Percentiles rank a stretch among this genome's conserved stretches.
These are phyloP conservation scores for Leistus spinibarbis DNA, from an alignment of 2,888 invertebrate genomes.

Conservation along the genomic window DNA sequence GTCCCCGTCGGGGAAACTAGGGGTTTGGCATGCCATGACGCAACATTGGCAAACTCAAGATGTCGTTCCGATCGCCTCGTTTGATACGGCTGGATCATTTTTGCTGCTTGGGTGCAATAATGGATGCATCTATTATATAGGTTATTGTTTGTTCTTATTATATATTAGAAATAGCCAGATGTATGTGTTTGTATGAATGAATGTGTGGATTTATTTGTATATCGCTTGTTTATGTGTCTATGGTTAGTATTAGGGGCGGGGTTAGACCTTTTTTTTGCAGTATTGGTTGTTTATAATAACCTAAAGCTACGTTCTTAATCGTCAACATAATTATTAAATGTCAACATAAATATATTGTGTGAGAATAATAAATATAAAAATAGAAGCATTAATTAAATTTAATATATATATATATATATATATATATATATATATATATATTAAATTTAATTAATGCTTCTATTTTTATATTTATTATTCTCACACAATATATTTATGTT, in stretches of 20 bases:
- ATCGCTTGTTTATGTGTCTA: no score
- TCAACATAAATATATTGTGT: not conserved
- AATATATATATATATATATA: not conserved
- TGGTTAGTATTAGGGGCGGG: no score
- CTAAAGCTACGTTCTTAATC: no score
- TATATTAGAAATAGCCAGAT: no score
- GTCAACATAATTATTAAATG: no score
- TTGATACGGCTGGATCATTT: constrained; percentile 97
- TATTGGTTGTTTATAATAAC: no score
- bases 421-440: constrained; percentile 5
- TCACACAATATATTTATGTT: no score
- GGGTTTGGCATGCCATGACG: constrained; percentile 99
- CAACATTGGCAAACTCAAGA: constrained; percentile 99
- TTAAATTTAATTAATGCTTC: no score
- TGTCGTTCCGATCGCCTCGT: constrained; percentile 92
- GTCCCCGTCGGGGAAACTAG: constrained; percentile 90
- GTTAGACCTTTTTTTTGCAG: no score
- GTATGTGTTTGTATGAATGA: no score
- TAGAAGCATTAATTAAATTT: not conserved
- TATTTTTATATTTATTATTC: no score
- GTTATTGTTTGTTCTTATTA: constrained; percentile 61
- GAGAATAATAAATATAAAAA: not conserved
- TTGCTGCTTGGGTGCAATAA: constrained; percentile 93
- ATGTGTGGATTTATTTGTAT: no score
- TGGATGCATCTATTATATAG: constrained; percentile 96